Conservation (phyloP, 2,113 vertebrate genomes). For the Abramis brama region DNA sequence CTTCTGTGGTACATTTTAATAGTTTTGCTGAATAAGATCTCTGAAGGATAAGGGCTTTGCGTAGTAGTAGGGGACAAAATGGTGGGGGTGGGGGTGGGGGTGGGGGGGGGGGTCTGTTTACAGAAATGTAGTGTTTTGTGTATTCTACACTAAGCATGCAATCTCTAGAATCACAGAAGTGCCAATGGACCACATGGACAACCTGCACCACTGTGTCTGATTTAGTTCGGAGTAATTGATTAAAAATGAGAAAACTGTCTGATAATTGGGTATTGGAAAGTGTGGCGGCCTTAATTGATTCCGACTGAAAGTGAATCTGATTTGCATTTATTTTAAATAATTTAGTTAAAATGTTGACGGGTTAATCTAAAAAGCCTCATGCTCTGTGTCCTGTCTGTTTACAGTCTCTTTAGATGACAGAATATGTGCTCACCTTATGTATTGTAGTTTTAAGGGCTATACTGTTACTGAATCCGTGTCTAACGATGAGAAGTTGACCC, state of each 20-base stretch:
- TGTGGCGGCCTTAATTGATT: background rate
- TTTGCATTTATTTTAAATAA: background rate
- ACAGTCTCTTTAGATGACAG: slow-evolving; percentile 50
- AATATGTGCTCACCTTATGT: slow-evolving; percentile 33
- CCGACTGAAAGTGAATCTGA: background rate
- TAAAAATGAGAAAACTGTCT: background rate
- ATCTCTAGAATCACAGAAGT: slow-evolving; percentile 44
- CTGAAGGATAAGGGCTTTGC: slow-evolving; percentile 25
- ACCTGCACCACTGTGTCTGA: slow-evolving; percentile 48
- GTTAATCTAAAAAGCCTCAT: slow-evolving; percentile 10
- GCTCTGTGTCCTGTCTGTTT: slow-evolving; percentile 43
- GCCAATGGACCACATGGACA: slow-evolving; percentile 31
- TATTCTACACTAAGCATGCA: background rate
- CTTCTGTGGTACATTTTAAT: background rate
- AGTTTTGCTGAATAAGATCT: background rate
- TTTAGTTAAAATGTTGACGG: background rate
- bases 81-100: background rate
- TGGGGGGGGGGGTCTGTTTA: background rate
- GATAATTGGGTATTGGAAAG: background rate
- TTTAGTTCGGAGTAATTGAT: background rate
- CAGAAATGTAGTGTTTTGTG: slow-evolving; percentile 12
- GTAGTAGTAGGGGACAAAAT: background rate
- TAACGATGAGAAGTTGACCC: background rate
- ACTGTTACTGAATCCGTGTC: slow-evolving; percentile 14
- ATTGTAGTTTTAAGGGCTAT: slow-evolving; percentile 56